Evolutionary conservation across 2,797 vertebrate genomes (phyloP), one percentile per base, ranked within the genome.

Genomic region (Lacerta agilis): DNA sequence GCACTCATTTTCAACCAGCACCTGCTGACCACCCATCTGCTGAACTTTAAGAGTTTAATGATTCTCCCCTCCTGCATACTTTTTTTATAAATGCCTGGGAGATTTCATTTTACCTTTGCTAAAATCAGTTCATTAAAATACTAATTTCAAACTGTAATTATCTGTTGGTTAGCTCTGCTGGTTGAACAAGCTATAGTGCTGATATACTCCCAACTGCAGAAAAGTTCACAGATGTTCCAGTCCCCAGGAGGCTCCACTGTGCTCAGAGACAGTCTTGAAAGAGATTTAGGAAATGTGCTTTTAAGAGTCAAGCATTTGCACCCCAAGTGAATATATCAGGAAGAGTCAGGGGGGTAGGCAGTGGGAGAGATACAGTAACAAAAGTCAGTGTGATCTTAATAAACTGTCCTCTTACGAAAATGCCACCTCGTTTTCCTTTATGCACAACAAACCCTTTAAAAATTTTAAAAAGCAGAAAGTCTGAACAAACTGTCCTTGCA

Each of bases 131-230:
- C 94, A 96, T 97, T 97, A 96, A 97, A 97, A 95, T 92, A 92
- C 95, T 96, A 95, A 97, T 97, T 97, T 96, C 91, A 38, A 90
- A 91, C 87, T 79, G 94, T 96, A 96, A 97, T 97, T 96, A 96
- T 97, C 95, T 95, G 92, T 92, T 93, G 88, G 95, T 87, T 95
- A 93, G 91, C 79, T 49, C n/a, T 88, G 38, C 88, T 0, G 13
- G 81, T 38, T 83, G 89, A 95, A 89, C n/a, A 84, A 79, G 91
- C 2, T 23, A 94, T 89, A 86, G 94, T 3, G 1, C 88, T 72
- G 91, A 87, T 89, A 38, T 0, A 29, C 85, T 91, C 90, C 67
- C 67, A 29, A 93, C 95, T 93, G 88, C 93, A 91, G 91, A 92
- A 94, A 89, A 36, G 86, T 87, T 92, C 93, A 67, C 91, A 95